These are phyloP conservation scores for Heliconius melpomene DNA, from an alignment of 1,140 invertebrate genomes.

Conservation along the genomic window DNA sequence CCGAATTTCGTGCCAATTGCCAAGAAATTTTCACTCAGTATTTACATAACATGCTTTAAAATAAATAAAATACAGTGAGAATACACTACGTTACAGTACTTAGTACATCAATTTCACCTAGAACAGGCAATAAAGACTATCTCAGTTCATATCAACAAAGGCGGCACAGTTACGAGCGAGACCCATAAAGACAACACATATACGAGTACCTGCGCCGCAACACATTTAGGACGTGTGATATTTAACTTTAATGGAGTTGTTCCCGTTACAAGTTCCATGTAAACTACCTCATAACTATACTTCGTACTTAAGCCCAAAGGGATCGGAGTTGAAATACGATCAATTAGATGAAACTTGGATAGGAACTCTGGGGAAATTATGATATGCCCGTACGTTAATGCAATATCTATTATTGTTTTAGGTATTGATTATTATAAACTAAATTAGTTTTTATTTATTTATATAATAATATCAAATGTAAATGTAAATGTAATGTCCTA, in stretches of 20 bases:
- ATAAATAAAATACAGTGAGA: not conserved
- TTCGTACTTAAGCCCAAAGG: conserved; percentile 47
- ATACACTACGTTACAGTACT: not conserved
- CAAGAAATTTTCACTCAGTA: too few relatives aligned
- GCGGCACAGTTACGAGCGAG: conserved; percentile 15
- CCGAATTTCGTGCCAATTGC: too few relatives aligned
- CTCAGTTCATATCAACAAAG: conserved; percentile 21
- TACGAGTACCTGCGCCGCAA: conserved; percentile 35
- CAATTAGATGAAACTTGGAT: conserved; percentile 56
- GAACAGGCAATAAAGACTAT: conserved; percentile 17
- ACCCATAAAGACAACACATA: conserved; percentile 29
- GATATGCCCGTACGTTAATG: conserved; percentile 40
- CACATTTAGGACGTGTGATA: conserved; percentile 42
- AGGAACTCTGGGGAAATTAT: conserved; percentile 59
- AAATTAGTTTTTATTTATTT: too few relatives aligned
- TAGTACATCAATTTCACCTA: conserved; percentile 9
- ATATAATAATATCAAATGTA: too few relatives aligned
- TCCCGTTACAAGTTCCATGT: conserved; percentile 43
- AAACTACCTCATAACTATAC: conserved; percentile 50
- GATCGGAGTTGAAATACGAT: conserved; percentile 58
- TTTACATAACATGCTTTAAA: not conserved
- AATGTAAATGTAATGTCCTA: too few relatives aligned
- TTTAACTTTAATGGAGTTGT: conserved; percentile 53
- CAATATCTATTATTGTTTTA: conserved; percentile 32
- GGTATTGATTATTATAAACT: conserved; percentile 11